Conservation (phyloP, 2,113 vertebrate species). For the Heterochromis multidens region DNA sequence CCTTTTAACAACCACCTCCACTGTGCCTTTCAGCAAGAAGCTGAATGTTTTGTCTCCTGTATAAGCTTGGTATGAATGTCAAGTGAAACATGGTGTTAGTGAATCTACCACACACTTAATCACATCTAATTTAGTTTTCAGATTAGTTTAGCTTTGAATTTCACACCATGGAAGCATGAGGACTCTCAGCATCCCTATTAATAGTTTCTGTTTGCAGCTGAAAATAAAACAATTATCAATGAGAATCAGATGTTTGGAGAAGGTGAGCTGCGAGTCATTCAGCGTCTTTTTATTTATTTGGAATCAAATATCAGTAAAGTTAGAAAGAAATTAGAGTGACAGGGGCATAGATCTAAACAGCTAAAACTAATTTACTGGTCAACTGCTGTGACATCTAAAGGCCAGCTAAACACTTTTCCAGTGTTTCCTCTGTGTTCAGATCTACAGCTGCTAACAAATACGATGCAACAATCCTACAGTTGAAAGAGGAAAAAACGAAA, state of each 20-base stretch:
- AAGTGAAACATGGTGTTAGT: neutral
- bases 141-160: neutral
- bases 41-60: neutral
- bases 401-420: neutral
- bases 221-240: neutral
- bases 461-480: slow-evolving; percentile 17
- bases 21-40: slow-evolving; percentile 12
- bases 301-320: neutral
- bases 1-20: neutral
- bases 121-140: neutral
- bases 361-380: neutral
- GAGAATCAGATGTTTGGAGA: neutral
- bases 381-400: neutral
- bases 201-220: neutral
- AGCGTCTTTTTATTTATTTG: neutral
- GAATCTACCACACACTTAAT: neutral
- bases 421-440: neutral
- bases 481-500: neutral
- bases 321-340: neutral
- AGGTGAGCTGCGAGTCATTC: neutral
- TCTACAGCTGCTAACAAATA: slow-evolving; percentile 15
- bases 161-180: neutral
- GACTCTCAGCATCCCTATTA: neutral
- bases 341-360: neutral
- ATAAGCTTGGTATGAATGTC: neutral